Evolutionary conservation across 2,113 vertebrate genomes (phyloP), one percentile per base, ranked within the genome.

Genomic region (Austrofundulus limnaeus): DNA sequence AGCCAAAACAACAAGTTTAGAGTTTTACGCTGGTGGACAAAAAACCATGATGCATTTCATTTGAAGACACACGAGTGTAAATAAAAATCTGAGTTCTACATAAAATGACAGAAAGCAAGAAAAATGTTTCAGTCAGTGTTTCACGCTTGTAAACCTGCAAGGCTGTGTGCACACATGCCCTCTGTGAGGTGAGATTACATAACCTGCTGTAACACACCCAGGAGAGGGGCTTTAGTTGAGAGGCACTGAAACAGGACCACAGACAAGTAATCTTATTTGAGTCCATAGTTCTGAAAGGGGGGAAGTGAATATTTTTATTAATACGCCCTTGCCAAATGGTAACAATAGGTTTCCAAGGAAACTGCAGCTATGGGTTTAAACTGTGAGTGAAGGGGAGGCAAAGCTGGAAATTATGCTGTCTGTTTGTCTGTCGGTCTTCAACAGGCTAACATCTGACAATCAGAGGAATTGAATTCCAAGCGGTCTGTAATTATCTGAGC

Each of bases 121-220:
- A 11, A 41, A 41, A 41, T 15, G 13, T 43, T 43, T 7, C 2
- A 5, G 17, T 69, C 43, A 37, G 11, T 17, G 48, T 51, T 66
- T 69, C 61, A 28, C 47, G 41, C 0, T 5, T 31, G 54, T 21
- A 53, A 24, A 49, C 21, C 28, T 45, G 61, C 72, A 67, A 56
- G 19, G 17, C 24, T 23, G 54, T 2, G 80, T 73, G 81, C 42
- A 62, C 75, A 39, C 84, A 65, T 86, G 81, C 34, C 72, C 75
- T 77, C 43, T 15, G 45, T 70, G 66, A 58, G 66, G 70, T 50
- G 64, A 34, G 25, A 17, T 86, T 89, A 81, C 10, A 11, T 75
- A 87, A 83, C 49, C 3, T 23, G 34, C 59, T 50, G 71, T 14
- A 67, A 80, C 78, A 86, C 64, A 17, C 84, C 81, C 81, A 75